These are phyloP conservation scores for Mormyrus iriodes DNA, from an alignment of 2,113 vertebrate genomes.

Conservation along the genomic window DNA sequence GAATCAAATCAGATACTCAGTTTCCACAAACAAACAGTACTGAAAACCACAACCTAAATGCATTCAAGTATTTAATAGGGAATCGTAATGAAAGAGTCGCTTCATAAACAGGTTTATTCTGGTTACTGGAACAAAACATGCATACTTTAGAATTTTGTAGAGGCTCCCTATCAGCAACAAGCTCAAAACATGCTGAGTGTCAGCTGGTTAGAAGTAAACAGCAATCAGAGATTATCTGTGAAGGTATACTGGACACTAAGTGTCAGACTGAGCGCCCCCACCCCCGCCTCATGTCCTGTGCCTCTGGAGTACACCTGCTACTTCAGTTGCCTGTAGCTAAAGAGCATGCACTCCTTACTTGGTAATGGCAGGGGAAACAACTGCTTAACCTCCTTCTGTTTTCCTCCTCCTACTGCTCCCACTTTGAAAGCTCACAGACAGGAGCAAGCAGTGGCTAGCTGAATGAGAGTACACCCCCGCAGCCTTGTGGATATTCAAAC, in stretches of 20 bases:
- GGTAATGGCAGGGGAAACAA: constrained; percentile 14
- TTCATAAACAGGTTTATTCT: neutral
- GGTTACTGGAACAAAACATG: neutral
- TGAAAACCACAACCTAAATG: neutral
- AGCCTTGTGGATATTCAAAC: neutral
- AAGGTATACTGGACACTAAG: neutral
- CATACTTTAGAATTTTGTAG: neutral
- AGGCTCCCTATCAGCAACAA: neutral
- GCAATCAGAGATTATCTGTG: neutral
- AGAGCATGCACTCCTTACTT: constrained; percentile 21
- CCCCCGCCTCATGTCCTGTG: neutral
- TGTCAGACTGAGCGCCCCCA: neutral
- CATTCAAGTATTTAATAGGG: neutral
- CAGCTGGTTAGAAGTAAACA: neutral
- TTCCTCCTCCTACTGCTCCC: neutral
- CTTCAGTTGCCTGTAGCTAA: constrained; percentile 18
- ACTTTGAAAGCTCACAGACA: neutral
- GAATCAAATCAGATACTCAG: constrained; percentile 30
- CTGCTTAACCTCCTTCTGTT: constrained; percentile 15
- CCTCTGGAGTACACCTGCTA: constrained; percentile 16
- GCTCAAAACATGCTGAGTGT: neutral
- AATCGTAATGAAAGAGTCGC: neutral
- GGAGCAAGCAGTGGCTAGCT: neutral
- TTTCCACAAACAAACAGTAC: neutral
- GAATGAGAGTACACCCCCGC: neutral